A percentile compares a stretch with the other conserved stretches of the same genome.
Conservation (phyloP, 2,888 invertebrate genomes). For the Sceliomorpha sp. region DNA sequence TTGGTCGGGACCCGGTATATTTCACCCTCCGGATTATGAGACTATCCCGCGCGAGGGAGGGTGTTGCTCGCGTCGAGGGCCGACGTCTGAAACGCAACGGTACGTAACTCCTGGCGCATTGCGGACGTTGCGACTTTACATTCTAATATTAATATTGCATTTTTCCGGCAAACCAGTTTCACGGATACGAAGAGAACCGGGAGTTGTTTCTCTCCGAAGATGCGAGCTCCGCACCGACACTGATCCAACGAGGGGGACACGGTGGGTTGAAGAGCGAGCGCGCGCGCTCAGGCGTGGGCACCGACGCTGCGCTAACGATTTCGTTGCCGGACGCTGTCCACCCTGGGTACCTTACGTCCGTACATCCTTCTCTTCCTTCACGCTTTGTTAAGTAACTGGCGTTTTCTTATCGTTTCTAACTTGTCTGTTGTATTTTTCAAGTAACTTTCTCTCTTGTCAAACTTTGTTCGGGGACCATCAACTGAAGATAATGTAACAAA, state of each 20-base stretch:
- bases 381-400: slow-evolving; percentile 5
- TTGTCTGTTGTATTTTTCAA: slow-evolving; percentile 10
- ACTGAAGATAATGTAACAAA: too few relatives aligned
- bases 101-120: slow-evolving; percentile 75
- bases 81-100: slow-evolving; percentile 32
- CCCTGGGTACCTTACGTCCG: slow-evolving; percentile 19
- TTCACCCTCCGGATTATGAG: slow-evolving; percentile 51
- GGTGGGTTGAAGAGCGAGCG: slow-evolving; percentile 35
- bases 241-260: slow-evolving; percentile 25
- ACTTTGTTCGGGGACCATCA: slow-evolving; percentile 9
- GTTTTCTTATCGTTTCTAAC: not conserved
- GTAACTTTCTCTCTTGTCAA: slow-evolving; percentile 8
- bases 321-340: slow-evolving; percentile 44
- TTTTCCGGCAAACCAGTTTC: slow-evolving; percentile 81
- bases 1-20: slow-evolving; percentile 62
- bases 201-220: too few relatives aligned
- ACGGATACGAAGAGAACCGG: too few relatives aligned
- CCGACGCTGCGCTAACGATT: slow-evolving; percentile 31
- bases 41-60: slow-evolving; percentile 34
- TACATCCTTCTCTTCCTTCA: not conserved
- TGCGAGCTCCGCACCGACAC: too few relatives aligned
- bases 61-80: slow-evolving; percentile 29
- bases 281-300: slow-evolving; percentile 25
- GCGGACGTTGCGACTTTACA: slow-evolving; percentile 83
- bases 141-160: slow-evolving; percentile 90